Conservation (phyloP, 1,140 invertebrate species). For the Lepidurus arcticus region DNA sequence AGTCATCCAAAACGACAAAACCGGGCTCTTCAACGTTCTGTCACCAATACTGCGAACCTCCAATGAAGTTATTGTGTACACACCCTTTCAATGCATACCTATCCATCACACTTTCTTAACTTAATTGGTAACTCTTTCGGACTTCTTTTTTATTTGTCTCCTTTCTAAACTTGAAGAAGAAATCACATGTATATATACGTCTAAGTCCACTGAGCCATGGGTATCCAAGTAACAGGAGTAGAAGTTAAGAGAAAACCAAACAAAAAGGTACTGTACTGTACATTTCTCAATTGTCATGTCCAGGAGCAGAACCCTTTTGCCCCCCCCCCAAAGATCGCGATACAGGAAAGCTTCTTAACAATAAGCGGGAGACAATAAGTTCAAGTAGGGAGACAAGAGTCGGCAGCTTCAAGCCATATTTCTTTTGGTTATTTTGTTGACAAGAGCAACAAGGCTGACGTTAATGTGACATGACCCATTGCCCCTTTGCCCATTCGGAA, state of each 20-base stretch:
- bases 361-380: neutral
- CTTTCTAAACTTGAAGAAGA: neutral
- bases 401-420: neutral
- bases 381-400: neutral
- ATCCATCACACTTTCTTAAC: too few relatives aligned
- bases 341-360: conserved; percentile 14
- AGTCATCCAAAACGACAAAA: neutral
- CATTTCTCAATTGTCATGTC: neutral
- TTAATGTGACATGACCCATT: conserved; percentile 14
- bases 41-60: neutral
- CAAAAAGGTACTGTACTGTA: neutral
- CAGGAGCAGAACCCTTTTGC: conserved; percentile 1
- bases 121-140: neutral
- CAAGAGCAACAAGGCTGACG: conserved; percentile 6
- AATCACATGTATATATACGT: too few relatives aligned
- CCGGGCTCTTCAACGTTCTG: neutral
- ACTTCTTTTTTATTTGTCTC: neutral
- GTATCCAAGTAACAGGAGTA: neutral
- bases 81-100: neutral
- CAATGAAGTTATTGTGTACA: conserved; percentile 16
- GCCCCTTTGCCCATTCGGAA: neutral
- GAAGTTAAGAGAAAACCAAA: neutral
- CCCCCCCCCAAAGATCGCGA: neutral
- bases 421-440: neutral
- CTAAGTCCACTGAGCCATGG: neutral